phyloP scores from a whole-genome alignment of 2,113 vertebrate species.

The Stigmatopora nigra region DNA sequence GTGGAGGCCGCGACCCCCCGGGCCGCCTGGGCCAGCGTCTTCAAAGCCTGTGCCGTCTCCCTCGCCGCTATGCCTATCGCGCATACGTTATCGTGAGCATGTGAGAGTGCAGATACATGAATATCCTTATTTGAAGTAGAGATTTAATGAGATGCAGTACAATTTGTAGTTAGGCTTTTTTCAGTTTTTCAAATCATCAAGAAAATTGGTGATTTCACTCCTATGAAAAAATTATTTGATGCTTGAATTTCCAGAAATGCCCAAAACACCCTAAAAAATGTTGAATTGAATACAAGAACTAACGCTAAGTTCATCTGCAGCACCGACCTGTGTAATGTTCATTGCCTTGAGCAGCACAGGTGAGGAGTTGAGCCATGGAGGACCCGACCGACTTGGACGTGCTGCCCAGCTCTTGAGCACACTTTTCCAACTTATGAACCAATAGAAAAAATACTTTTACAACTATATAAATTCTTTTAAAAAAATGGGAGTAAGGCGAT shows the following conservation, averaged over 20 bases:
- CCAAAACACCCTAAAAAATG: too few species aligned
- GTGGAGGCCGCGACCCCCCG: slow-evolving; percentile 90
- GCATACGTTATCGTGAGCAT: background rate
- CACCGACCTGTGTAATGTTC: slow-evolving; percentile 93
- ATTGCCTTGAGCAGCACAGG: slow-evolving; percentile 94
- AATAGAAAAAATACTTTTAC: background rate
- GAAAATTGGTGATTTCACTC: too few species aligned
- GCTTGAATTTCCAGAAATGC: too few species aligned
- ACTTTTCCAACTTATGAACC: slow-evolving; percentile 84
- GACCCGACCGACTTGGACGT: slow-evolving; percentile 96
- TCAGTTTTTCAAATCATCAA: too few species aligned
- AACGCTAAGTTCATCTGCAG: background rate
- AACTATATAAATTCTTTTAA: background rate
- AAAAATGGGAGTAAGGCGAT: background rate
- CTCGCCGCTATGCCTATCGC: slow-evolving; percentile 86
- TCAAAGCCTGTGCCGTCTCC: slow-evolving; percentile 92
- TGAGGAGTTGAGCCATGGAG: slow-evolving; percentile 95
- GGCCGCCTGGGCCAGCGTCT: slow-evolving; percentile 87
- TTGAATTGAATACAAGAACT: too few species aligned
- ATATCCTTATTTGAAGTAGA: background rate
- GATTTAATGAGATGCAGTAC: too few species aligned
- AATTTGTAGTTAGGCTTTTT: too few species aligned
- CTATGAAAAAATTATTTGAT: too few species aligned
- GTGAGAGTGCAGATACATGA: background rate
- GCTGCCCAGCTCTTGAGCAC: slow-evolving; percentile 93